Evolutionary conservation across 2,797 vertebrate genomes (phyloP).

Genomic region (Cyclopterus lumpus): DNA sequence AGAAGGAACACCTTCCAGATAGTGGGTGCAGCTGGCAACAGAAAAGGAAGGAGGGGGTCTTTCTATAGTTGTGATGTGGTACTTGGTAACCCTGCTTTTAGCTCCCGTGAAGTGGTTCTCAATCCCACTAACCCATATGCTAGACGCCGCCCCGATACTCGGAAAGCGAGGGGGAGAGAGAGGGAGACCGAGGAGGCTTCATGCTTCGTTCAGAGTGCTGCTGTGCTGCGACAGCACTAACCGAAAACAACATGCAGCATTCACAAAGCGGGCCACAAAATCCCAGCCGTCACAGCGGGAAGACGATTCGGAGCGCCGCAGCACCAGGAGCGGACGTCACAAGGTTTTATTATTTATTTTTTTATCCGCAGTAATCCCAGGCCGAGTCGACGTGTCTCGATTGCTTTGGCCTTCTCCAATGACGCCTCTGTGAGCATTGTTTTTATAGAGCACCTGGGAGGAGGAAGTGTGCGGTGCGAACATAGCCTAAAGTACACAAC

Average conservation of each 20-base stretch:
- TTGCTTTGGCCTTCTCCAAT: conserved; percentile 39
- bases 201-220: conserved; percentile 70
- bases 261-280: conserved; percentile 60
- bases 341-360: conserved; percentile 20
- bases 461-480: conserved; percentile 56
- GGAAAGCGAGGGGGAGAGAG: conserved; percentile 19
- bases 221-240: conserved; percentile 57
- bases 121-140: conserved; percentile 60
- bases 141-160: conserved; percentile 48
- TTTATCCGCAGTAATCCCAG: conserved; percentile 42
- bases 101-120: conserved; percentile 52
- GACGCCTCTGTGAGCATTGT: conserved; percentile 52
- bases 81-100: conserved; percentile 45
- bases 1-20: conserved; percentile 45
- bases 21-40: conserved; percentile 33
- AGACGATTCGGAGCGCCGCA: conserved; percentile 63
- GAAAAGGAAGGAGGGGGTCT: conserved; percentile 55
- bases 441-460: conserved; percentile 57
- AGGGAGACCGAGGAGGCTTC: conserved; percentile 51
- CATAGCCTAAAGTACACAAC: conserved; percentile 65
- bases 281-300: conserved; percentile 70
- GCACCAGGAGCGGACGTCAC: conserved; percentile 55
- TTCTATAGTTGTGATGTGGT: conserved; percentile 52
- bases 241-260: conserved; percentile 78
- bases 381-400: conserved; percentile 44